Conservation (phyloP, 2,797 vertebrate genomes). For the Amphiprion clarkii region DNA sequence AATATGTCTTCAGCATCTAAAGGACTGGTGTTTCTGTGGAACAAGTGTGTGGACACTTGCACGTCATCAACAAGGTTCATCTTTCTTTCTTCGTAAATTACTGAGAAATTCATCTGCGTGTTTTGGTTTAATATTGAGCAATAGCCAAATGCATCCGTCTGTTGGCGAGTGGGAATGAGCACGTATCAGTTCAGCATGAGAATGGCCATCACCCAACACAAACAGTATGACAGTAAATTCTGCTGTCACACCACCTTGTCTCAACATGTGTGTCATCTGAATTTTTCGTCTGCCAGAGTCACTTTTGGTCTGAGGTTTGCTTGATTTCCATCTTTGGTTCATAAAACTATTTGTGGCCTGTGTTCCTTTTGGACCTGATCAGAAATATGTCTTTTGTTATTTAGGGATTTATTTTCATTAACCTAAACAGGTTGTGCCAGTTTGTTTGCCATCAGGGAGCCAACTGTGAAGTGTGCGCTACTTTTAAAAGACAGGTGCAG, state of each 20-base stretch:
- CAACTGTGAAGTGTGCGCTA: slow-evolving; percentile 7
- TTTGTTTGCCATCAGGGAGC: slow-evolving; percentile 17
- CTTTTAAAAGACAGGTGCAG: slow-evolving; percentile 9
- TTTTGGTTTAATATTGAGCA: slow-evolving; percentile 51
- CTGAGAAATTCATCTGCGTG: slow-evolving; percentile 17
- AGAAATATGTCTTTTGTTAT: slow-evolving; percentile 15
- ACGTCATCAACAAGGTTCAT: not conserved
- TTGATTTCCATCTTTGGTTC: not conserved
- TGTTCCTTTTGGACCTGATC: not conserved
- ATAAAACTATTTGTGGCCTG: not conserved
- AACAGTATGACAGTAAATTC: slow-evolving; percentile 9
- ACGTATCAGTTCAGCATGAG: slow-evolving; percentile 1
- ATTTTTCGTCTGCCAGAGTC: not conserved
- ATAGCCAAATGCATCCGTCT: slow-evolving; percentile 10
- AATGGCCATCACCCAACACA: slow-evolving; percentile 27
- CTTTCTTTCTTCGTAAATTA: slow-evolving; percentile 2
- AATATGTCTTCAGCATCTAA: not conserved
- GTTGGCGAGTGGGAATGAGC: slow-evolving; percentile 2
- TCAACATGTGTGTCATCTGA: slow-evolving; percentile 20
- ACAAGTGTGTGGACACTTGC: not conserved
- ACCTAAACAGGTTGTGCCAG: slow-evolving; percentile 37
- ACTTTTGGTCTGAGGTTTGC: not conserved
- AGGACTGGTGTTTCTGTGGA: not conserved
- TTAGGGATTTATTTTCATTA: not conserved
- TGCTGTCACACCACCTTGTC: slow-evolving; percentile 17